Conservation (phyloP, 2,888 invertebrate species). For the Torymus auratus region DNA sequence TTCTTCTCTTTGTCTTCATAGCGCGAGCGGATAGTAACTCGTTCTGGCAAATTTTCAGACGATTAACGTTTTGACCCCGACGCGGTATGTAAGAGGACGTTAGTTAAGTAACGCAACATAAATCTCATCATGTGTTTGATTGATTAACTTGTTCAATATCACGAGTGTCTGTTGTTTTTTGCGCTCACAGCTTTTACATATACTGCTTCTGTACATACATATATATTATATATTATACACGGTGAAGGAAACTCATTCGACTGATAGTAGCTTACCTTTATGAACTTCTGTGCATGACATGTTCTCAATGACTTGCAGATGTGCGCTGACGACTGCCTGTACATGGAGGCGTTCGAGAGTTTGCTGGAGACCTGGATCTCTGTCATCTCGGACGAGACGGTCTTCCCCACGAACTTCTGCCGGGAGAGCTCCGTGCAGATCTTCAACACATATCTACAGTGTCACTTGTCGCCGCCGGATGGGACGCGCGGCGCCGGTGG, state of each 20-base stretch:
- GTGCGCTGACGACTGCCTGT: constrained; percentile 78
- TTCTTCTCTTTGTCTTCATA: too few relatives aligned
- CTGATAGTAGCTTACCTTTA: too few relatives aligned
- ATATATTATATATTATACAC: too few relatives aligned
- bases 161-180: constrained; percentile 52
- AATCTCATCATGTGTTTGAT: constrained; percentile 16
- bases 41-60: constrained; percentile 53
- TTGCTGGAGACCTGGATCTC: constrained; percentile 84
- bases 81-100: constrained; percentile 40
- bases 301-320: constrained; percentile 67
- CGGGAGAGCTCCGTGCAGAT: constrained; percentile 79
- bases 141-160: constrained; percentile 47
- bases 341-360: constrained; percentile 83
- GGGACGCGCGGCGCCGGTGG: constrained; percentile 81
- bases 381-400: constrained; percentile 77
- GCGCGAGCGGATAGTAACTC: constrained; percentile 11
- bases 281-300: too few relatives aligned
- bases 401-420: constrained; percentile 74
- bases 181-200: constrained; percentile 49
- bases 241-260: too few relatives aligned
- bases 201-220: constrained; percentile 3
- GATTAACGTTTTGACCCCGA: constrained; percentile 42
- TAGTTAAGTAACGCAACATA: constrained; percentile 49
- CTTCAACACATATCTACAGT: constrained; percentile 88
- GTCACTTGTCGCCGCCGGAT: constrained; percentile 89